Evolutionary conservation across 1,140 invertebrate genomes (phyloP).

Genomic region (Ridgeia piscesae): DNA sequence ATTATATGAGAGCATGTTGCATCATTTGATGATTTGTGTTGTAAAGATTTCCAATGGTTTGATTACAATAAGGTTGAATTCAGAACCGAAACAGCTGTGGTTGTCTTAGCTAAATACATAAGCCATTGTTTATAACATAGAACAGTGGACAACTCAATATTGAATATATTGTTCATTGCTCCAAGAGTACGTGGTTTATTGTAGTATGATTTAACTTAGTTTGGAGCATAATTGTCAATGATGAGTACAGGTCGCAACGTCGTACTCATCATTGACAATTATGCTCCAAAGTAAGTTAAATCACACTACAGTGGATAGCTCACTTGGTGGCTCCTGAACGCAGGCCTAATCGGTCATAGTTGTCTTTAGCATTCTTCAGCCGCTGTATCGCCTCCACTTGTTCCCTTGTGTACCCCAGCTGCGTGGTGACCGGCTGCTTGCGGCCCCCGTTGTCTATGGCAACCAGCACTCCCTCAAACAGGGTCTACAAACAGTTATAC

Average conservation of each 20-base stretch:
- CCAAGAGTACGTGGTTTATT: too few relatives aligned
- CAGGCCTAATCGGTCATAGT: constrained; percentile 55
- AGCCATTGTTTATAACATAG: neutral
- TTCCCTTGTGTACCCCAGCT: constrained; percentile 56
- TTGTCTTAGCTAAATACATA: constrained; percentile 1
- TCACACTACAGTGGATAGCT: neutral
- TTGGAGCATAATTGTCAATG: too few relatives aligned
- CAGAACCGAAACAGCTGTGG: neutral
- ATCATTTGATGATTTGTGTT: too few relatives aligned
- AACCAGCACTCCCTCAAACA: constrained; percentile 53
- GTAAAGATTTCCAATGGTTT: too few relatives aligned
- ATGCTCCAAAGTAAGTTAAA: too few relatives aligned
- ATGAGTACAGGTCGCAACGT: too few relatives aligned
- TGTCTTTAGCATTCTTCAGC: constrained; percentile 53
- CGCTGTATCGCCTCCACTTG: constrained; percentile 57
- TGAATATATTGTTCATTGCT: too few relatives aligned
- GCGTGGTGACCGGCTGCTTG: constrained; percentile 43
- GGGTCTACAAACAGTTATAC: constrained; percentile 38
- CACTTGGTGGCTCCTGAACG: constrained; percentile 49
- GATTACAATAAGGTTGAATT: too few relatives aligned
- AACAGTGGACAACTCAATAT: neutral
- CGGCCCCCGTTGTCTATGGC: constrained; percentile 54
- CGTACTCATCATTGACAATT: too few relatives aligned
- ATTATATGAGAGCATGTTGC: too few relatives aligned
- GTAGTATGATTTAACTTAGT: too few relatives aligned